Conservation (phyloP, 2,888 invertebrate genomes). For the Mantis religiosa region DNA sequence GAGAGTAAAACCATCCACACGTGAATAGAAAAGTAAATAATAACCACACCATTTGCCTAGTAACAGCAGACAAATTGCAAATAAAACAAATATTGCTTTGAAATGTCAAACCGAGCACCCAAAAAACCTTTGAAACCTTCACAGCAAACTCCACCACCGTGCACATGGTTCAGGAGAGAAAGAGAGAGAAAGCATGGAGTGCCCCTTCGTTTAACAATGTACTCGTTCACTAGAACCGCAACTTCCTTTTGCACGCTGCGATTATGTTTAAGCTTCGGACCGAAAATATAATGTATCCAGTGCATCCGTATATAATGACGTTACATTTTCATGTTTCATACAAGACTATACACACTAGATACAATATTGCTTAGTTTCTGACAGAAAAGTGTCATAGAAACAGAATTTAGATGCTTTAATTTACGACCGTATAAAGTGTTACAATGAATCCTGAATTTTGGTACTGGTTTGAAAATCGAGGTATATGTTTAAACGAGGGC, state of each 20-base stretch:
- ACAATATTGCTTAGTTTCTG: too few species aligned
- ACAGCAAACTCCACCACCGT: conserved; percentile 31
- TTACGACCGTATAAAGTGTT: too few species aligned
- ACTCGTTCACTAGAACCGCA: neutral
- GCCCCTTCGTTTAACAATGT: conserved; percentile 10
- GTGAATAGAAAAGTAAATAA: conserved; percentile 10
- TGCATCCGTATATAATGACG: neutral
- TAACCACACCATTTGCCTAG: conserved; percentile 23
- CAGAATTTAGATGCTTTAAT: too few species aligned
- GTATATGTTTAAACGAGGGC: conserved; percentile 1
- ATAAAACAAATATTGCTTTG: neutral
- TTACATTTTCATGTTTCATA: too few species aligned
- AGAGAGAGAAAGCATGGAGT: neutral
- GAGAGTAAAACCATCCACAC: conserved; percentile 7
- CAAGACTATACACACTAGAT: too few species aligned
- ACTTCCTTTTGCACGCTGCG: neutral
- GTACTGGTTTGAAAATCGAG: neutral
- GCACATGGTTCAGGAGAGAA: conserved; percentile 9
- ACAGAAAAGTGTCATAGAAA: too few species aligned
- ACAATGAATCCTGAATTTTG: too few species aligned
- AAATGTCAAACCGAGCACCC: conserved; percentile 8
- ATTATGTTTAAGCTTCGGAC: neutral
- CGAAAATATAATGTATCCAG: neutral
- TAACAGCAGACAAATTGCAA: conserved; percentile 9
- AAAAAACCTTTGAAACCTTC: conserved; percentile 21